Evolutionary conservation across 2,797 vertebrate species (phyloP).

Genomic region (Pangasius macronema): DNA sequence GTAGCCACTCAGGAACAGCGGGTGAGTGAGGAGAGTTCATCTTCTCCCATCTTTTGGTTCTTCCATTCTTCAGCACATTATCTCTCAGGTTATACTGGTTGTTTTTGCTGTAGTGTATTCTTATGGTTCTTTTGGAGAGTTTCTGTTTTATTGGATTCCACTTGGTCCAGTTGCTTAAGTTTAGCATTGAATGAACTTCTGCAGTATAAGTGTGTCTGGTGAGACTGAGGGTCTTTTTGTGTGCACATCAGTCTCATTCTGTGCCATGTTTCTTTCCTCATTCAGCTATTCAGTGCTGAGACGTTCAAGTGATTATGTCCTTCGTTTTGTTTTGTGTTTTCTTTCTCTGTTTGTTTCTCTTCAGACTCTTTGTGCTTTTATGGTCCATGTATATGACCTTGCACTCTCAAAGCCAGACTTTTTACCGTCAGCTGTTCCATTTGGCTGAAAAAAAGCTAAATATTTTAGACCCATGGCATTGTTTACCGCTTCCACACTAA

Average conservation of each 20-base stretch:
- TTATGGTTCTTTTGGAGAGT: background rate
- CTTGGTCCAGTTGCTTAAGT: background rate
- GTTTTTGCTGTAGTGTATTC: background rate
- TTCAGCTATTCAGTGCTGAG: background rate
- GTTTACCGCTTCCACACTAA: constrained; percentile 8
- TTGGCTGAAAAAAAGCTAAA: background rate
- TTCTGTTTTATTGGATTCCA: background rate
- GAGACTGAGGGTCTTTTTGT: background rate
- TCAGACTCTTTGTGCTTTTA: constrained; percentile 33
- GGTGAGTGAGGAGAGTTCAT: constrained; percentile 70
- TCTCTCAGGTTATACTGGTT: background rate
- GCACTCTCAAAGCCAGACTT: constrained; percentile 42
- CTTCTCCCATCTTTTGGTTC: background rate
- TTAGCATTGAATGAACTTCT: background rate
- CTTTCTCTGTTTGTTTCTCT: background rate
- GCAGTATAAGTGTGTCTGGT: background rate
- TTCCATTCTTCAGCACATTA: constrained; percentile 10
- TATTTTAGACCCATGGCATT: background rate
- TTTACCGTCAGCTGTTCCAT: constrained; percentile 14
- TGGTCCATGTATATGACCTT: constrained; percentile 60
- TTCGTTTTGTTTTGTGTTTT: constrained; percentile 21
- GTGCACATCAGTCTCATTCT: background rate
- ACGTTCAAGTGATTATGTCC: constrained; percentile 13
- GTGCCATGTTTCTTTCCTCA: background rate
- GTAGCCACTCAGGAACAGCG: constrained; percentile 98